phyloP scores from a whole-genome alignment of 2,113 vertebrate genomes.

The Petrocephalus microphthalmus region DNA sequence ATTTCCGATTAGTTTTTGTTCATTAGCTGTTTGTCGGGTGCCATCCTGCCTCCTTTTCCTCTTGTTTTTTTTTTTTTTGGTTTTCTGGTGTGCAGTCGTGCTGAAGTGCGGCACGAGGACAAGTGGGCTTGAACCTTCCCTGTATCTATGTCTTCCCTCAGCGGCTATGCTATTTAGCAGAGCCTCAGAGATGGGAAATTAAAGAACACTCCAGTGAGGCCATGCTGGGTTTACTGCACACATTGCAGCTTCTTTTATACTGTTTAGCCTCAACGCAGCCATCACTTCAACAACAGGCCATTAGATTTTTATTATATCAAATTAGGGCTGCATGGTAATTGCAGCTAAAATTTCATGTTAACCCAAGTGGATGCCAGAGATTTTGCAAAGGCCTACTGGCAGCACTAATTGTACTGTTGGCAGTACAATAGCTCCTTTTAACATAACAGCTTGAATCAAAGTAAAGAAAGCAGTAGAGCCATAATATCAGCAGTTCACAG shows the following conservation, averaged over 20 bases:
- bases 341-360: slow-evolving; percentile 32
- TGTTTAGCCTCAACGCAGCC: slow-evolving; percentile 36
- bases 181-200: slow-evolving; percentile 32
- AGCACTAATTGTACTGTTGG: not conserved
- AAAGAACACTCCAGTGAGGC: slow-evolving; percentile 32
- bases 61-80: not conserved
- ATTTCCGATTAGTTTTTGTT: not conserved
- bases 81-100: not conserved
- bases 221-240: slow-evolving; percentile 42
- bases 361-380: slow-evolving; percentile 27
- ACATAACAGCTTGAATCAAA: not conserved
- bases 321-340: slow-evolving; percentile 39
- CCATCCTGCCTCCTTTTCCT: not conserved
- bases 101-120: not conserved
- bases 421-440: not conserved
- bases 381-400: slow-evolving; percentile 12
- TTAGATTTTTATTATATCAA: slow-evolving; percentile 44
- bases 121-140: slow-evolving; percentile 11
- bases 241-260: slow-evolving; percentile 24
- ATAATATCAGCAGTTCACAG: not conserved
- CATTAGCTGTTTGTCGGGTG: not conserved
- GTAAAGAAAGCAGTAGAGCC: not conserved
- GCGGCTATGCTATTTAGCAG: slow-evolving; percentile 24
- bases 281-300: slow-evolving; percentile 37
- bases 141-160: slow-evolving; percentile 22